A percentile compares a stretch with the other conserved stretches of the same genome.
Conservation (phyloP, 1,140 invertebrate genomes). For the Bradysia coprophila region DNA sequence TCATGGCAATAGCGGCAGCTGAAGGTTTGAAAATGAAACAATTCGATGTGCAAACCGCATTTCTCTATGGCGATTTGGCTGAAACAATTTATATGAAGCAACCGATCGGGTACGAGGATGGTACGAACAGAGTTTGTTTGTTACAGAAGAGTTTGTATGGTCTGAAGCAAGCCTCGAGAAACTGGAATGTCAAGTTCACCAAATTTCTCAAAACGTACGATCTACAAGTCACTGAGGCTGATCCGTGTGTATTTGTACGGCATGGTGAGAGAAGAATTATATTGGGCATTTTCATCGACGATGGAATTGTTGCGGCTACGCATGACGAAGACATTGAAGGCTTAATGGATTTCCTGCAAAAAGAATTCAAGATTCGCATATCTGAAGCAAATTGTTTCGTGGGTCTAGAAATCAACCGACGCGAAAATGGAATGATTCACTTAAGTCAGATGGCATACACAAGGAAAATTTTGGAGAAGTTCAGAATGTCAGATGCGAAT, state of each 20-base stretch:
- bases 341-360: slow-evolving; percentile 9
- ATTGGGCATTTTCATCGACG: slow-evolving; percentile 27
- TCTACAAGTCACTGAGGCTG: slow-evolving; percentile 14
- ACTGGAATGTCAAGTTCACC: slow-evolving; percentile 18
- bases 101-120: slow-evolving; percentile 13
- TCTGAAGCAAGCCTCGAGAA: slow-evolving; percentile 23
- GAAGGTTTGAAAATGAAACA: slow-evolving; percentile 6
- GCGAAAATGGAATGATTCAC: slow-evolving; percentile 8
- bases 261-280: slow-evolving; percentile 11
- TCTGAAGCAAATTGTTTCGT: slow-evolving; percentile 10
- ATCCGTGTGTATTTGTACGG: slow-evolving; percentile 20
- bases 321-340: slow-evolving; percentile 6
- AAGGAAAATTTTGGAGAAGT: slow-evolving; percentile 15
- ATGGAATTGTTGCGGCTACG: slow-evolving; percentile 19
- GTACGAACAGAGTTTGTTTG: slow-evolving; percentile 9
- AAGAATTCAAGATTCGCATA: slow-evolving; percentile 12
- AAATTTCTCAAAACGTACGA: slow-evolving; percentile 14
- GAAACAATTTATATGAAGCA: slow-evolving; percentile 19
- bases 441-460: slow-evolving; percentile 16
- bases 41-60: slow-evolving; percentile 21
- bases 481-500: slow-evolving; percentile 12
- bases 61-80: slow-evolving; percentile 20
- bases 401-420: slow-evolving; percentile 12
- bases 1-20: slow-evolving; percentile 7
- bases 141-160: slow-evolving; percentile 23